Percentiles rank a stretch among this genome's conserved stretches.
Evolutionary conservation across 2,113 vertebrate genomes (phyloP).

Genomic region (Illadopsis cleaveri): DNA sequence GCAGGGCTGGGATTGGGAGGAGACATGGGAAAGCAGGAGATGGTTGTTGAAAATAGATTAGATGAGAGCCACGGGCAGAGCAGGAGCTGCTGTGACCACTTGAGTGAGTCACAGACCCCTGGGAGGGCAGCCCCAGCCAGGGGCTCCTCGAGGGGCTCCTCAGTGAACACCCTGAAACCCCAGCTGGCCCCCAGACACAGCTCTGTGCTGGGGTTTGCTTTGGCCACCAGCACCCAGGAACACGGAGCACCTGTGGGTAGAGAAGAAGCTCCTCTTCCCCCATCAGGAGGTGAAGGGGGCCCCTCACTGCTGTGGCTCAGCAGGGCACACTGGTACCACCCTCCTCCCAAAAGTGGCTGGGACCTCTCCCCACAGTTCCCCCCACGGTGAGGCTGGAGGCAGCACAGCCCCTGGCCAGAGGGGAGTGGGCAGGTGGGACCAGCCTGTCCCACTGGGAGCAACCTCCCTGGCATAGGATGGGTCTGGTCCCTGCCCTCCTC

Average conservation of each 20-base stretch:
- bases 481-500: not conserved
- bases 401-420: accelerated
- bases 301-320: not conserved
- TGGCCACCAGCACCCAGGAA: not conserved
- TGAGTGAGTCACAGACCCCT: accelerated
- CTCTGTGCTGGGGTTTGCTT: accelerated
- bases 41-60: not conserved
- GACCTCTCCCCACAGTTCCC: not conserved
- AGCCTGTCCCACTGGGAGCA: not conserved
- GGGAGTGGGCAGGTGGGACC: not conserved
- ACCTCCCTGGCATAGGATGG: not conserved
- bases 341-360: not conserved
- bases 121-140: not conserved
- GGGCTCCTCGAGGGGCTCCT: not conserved
- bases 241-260: accelerated
- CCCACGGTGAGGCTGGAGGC: accelerated
- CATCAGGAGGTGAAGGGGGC: not conserved
- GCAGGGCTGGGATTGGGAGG: not conserved
- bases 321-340: not conserved
- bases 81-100: not conserved
- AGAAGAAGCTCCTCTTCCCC: not conserved
- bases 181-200: accelerated
- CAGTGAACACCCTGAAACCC: not conserved
- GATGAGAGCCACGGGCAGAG: conserved; percentile 16
- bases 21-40: not conserved